Base-by-base conservation (phyloP, 2,888 invertebrate species). In the Macroteleia sp. region DNA sequence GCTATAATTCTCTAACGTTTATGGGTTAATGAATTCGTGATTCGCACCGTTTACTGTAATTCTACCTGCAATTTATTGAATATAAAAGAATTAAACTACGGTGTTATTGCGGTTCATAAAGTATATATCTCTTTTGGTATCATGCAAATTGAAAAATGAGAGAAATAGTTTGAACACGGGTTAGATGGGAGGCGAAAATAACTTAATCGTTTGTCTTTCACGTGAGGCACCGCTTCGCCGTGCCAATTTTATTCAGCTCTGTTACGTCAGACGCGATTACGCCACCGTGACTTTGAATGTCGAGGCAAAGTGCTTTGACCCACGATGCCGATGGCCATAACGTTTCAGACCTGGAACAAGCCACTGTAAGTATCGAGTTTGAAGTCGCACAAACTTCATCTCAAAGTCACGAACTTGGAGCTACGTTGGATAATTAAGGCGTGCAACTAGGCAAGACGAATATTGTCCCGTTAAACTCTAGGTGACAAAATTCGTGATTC, bases 381-480 rank as follows among this genome's bases (percentile, higher is more conserved):
- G 25, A 46, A 59, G 50, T 73, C 61, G 62, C 46, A 42, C 69
- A 70, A 67, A 67, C 79, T 82, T 80, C 80, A 82, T 75, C 74
- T 71, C 41, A 69, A 78, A 82, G 82, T 80, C 81, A 85, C 83
- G 80, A 86, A 82, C 81, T 82, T 81, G 78, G 71, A 77, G 57
- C 78, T 52, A 71, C 62, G 79, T 61, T 61, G 69, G 73, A 80
- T 82, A 80, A 89, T 90, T 90, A 90, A 77, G 77, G 84, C 82
- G 87, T 83, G 87, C 87, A 90, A 89, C 88, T 85, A 89, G 85
- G 87, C 82, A 85, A 82, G 83, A 77, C 77, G 57, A 74, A 56
- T 56, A 69, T 41, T 61, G 74, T 81, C 67, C 83, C 83, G 82
- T 81, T 83, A 81, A 76, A 61, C 30, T 8, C 59, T 50, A 69